Base-by-base conservation (phyloP, 2,113 vertebrate species). In the Myxocyprinus asiaticus region DNA sequence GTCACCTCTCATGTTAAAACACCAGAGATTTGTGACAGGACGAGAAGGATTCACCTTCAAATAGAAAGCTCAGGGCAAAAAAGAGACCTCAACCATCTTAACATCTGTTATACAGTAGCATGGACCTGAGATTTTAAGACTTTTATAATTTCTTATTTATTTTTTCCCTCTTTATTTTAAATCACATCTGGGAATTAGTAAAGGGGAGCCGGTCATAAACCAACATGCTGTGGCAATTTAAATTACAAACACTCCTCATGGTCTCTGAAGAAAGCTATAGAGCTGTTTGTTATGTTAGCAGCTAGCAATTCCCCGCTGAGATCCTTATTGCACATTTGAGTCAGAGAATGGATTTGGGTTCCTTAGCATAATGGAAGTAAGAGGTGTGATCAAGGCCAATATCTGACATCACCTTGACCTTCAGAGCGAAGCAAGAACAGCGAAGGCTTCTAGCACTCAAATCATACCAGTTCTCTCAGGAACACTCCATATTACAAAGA, bases 351-450 rank as follows among this genome's bases (percentile, higher is more conserved):
- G 48, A 11, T 58, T 48, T 79, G 59, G 53, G 42, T 2, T 33
- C 44, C 61, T 58, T 69, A 69, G n/a, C 45, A 75, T 81, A 76
- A 79, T 79, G 66, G 51, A 77, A 47, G 43, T n/a, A 55, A 55
- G 51, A 58, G 66, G 47, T 17, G 45, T 69, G 58, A 79, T 79
- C 62, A 62, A 61, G 55, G 55, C 43, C 42, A 62, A 66, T 58
- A 47, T 47, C 62, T 80, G 61, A 63, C 77, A 82, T 70, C 66
- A 79, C 67, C 67, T 79, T 84, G 76, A 84, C 77, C 63, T 82
- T 48, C 56, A 56, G 47, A 33, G 51, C 33, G 17, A 79, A 63
- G 42, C 7, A 59, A 79, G 61, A 70, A 68, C 67, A 71, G 70
- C 80, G 76, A 62, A 33, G 22, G 22, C 22, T 33, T 33, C 3